Base-by-base conservation (phyloP, 2,113 vertebrate species). In the Myanophis thanlyinensis region DNA sequence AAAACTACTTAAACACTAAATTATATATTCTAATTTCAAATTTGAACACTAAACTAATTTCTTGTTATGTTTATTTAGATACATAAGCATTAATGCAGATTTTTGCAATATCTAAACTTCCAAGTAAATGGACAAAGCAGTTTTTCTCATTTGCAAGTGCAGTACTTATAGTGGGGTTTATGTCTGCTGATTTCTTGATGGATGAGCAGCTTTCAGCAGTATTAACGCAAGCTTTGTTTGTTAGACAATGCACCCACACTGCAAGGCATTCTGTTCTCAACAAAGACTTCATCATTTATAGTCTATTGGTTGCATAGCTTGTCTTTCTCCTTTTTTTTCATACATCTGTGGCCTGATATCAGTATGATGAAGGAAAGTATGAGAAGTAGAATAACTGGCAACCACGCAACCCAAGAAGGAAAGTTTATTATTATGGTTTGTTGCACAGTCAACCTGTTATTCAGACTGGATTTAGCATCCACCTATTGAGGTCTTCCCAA, bases 241-340 rank as follows among this genome's bases (percentile, higher is more conserved):
- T 88, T 91, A 93, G n/a, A 93, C 92, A 93, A 91, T 91, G 89
- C 56, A 53, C 3, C 44, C 73, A 35, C 59, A 46, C 88, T 90
- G 52, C 80, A 89, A 80, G 59, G 85, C 92, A 88, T 84, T 93
- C 85, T 56, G 6, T 90, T 91, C 56, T 88, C 80, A 88, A 91
- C 51, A 91, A 90, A 53, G 48, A 52, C 84, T 93, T 88, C 59
- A 93, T 80, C 85, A 5, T 91, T 54, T 52, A 88, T 56, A 84
- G 59, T 73, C 51, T 59, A 40, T 84, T 84, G 46, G 49, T 88
- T 91, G 62, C 44, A 56, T 85, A n/a, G 18, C 49, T 91, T 91
- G 44, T 54, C 51, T 56, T 91, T 88, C 40, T 91, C n/a, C 20
- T 48, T 54, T 30, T 88, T 48, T 53, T 91, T 40, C 54, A 46